A percentile compares a stretch with the other conserved stretches of the same genome.
phyloP scores from a whole-genome alignment of 2,888 invertebrate genomes.

The Lepetodrilus schrolli region DNA sequence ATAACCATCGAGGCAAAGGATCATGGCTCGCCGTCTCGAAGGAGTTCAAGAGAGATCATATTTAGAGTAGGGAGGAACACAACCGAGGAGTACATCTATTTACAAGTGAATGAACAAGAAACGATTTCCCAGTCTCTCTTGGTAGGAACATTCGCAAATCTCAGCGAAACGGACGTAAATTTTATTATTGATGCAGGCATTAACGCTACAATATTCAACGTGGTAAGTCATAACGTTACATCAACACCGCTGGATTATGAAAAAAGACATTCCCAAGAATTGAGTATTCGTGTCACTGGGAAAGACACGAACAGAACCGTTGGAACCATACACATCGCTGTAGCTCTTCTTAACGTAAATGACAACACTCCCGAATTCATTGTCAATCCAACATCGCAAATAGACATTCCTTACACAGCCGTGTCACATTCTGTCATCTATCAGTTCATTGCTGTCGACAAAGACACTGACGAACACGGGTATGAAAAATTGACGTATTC shows the following conservation, averaged over 20 bases:
- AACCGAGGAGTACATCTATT: neutral
- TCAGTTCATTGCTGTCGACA: neutral
- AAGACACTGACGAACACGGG: neutral
- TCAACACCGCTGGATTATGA: neutral
- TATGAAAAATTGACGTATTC: neutral
- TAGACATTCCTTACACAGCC: neutral
- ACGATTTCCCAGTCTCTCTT: neutral
- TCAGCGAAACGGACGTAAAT: neutral
- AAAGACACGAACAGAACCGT: neutral
- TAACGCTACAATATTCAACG: neutral
- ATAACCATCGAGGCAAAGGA: slow-evolving; percentile 1
- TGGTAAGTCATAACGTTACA: neutral
- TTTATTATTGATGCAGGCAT: neutral
- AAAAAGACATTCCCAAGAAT: neutral
- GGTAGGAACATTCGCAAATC: neutral
- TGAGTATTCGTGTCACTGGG: neutral
- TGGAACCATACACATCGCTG: neutral
- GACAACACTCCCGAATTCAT: neutral
- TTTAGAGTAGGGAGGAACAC: neutral
- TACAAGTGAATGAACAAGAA: neutral
- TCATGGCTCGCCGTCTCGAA: neutral
- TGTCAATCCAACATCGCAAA: no score
- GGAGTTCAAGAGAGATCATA: neutral
- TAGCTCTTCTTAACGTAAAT: neutral
- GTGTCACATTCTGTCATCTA: neutral